These are phyloP conservation scores for Pipistrellus pygmaeus DNA, from an alignment of 2,797 vertebrate genomes.

Conservation along the genomic window DNA sequence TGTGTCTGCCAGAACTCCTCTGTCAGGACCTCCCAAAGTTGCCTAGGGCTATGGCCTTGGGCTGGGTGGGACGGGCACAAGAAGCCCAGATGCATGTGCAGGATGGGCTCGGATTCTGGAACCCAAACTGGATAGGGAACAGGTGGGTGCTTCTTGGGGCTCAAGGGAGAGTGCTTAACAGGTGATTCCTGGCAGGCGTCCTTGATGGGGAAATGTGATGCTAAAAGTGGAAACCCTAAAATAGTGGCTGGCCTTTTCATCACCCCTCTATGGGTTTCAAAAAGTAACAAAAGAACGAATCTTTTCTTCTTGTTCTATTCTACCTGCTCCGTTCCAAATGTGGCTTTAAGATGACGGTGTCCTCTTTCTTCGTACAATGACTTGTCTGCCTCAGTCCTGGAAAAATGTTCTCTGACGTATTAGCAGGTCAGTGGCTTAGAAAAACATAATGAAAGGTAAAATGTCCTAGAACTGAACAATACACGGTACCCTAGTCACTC, in stretches of 20 bases:
- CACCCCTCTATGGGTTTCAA: neutral
- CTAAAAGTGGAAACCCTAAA: neutral
- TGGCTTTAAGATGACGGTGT: neutral
- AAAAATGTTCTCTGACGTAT: constrained; percentile 8
- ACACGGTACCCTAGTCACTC: constrained; percentile 30
- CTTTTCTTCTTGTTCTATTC: constrained; percentile 1
- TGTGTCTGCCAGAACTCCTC: neutral
- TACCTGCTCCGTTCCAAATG: neutral
- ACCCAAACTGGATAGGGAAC: neutral
- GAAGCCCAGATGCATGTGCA: neutral
- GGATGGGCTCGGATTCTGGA: neutral
- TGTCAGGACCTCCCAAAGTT: neutral
- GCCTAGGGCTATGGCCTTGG: neutral
- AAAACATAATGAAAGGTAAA: constrained; percentile 68
- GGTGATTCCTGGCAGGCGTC: neutral
- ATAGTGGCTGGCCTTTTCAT: neutral
- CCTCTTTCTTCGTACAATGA: constrained; percentile 10
- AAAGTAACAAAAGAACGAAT: neutral
- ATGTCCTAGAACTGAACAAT: constrained; percentile 37
- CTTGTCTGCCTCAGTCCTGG: constrained; percentile 23
- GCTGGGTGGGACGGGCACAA: neutral
- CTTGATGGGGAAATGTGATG: neutral
- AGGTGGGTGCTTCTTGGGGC: neutral
- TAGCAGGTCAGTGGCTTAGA: constrained; percentile 24
- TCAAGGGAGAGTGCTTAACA: neutral